Percentiles rank a stretch among this genome's conserved stretches.
Conservation (phyloP, 2,888 invertebrate species). For the Sarcophaga subvicina region DNA sequence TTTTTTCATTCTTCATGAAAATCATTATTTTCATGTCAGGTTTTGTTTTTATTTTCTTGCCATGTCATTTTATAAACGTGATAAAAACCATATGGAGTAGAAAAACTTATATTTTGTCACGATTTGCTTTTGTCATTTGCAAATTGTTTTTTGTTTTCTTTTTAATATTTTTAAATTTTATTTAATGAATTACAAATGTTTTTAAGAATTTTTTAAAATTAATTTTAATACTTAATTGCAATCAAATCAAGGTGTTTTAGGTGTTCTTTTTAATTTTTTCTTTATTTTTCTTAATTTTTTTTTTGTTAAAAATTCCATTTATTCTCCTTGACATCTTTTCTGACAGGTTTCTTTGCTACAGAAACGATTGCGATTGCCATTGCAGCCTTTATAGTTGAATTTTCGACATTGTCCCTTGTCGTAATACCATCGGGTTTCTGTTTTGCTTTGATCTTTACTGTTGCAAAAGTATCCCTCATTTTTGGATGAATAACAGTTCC, state of each 20-base stretch:
- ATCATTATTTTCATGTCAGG: not conserved
- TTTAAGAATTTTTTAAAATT: not conserved
- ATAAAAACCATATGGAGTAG: slow-evolving; percentile 58
- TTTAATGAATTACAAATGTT: slow-evolving; percentile 5
- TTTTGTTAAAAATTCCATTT: not conserved
- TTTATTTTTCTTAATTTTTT: not conserved
- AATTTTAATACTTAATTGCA: not conserved
- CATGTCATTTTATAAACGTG: slow-evolving; percentile 44
- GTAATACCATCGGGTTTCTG: slow-evolving; percentile 85
- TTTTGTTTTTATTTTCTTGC: not conserved
- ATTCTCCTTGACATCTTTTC: slow-evolving; percentile 84
- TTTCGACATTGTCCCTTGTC: slow-evolving; percentile 85
- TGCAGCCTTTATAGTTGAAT: slow-evolving; percentile 89
- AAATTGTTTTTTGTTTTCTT: slow-evolving; percentile 4
- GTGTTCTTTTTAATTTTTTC: not conserved
- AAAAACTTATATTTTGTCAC: slow-evolving; percentile 23
- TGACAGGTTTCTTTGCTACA: slow-evolving; percentile 89
- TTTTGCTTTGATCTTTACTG: slow-evolving; percentile 75
- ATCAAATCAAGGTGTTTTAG: not conserved
- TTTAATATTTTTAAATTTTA: slow-evolving; percentile 11
- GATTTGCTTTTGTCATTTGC: slow-evolving; percentile 8
- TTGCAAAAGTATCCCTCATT: slow-evolving; percentile 77
- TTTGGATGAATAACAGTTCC: slow-evolving; percentile 77
- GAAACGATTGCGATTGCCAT: slow-evolving; percentile 89
- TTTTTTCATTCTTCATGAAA: too few species aligned